Base-by-base conservation (phyloP, 2,113 vertebrate genomes). In the Melospiza melodia region DNA sequence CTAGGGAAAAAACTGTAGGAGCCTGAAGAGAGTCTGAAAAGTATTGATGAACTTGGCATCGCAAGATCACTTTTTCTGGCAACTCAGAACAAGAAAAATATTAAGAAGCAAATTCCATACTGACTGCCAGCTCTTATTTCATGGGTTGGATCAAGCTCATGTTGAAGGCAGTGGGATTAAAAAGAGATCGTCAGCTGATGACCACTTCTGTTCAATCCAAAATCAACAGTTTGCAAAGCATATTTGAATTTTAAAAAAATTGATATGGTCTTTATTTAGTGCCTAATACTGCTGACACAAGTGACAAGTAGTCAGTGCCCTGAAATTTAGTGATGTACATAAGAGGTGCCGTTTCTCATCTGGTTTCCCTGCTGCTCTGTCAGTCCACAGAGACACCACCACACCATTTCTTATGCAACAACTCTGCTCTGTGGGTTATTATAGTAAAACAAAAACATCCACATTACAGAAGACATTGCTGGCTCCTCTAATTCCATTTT, bases 121-220 rank as follows among this genome's bases (percentile, higher is more conserved):
- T 22, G 49, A 71, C 37, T 95, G 84, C 92, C 81, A 95, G 31
- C 11, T 89, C 46, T 74, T 87, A 78, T 61, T 90, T 87, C 37
- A 90, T 48, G 10, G 19, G 25, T 12, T 90, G 62, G 75, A 92
- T 89, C 39, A 90, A 84, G 27, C 17, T 93, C 71, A 66, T 37
- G 12, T 48, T 83, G 76, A 83, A 91, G 20, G 49, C 17, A 78
- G 18, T 23, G 18, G 31, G 39, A 92, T 75, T 63, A 71, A 71
- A 71, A 71, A 66, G 51, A 68, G 21, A 31, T 77, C n/a, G 67
- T 72, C 39, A 84, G 46, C 20, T 74, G 76, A 84, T 51, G 37
- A 67, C 48, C 57, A 58, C 20, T 55, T 71, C 37, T 39, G 10
- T 19, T 94, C 48, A 48, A 80, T n/a, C 59, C 2, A 49, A 84